Evolutionary conservation across 2,797 vertebrate genomes (phyloP).

Genomic region (Hyperoplus lanceolatus): DNA sequence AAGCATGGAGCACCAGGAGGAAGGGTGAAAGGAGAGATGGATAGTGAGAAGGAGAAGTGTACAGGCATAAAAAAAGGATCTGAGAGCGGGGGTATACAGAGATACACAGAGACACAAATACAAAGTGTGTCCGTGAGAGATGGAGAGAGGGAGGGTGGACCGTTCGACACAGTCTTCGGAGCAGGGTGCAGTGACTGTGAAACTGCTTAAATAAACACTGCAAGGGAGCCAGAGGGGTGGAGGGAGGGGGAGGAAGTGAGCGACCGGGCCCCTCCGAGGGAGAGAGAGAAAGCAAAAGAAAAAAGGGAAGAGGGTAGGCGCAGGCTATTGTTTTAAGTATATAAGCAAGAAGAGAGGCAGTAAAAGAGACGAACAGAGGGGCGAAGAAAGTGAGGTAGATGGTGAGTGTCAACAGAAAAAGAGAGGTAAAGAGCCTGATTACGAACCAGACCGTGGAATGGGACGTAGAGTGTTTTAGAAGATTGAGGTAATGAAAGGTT

Average conservation of each 20-base stretch:
- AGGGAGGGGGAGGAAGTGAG: slow-evolving; percentile 29
- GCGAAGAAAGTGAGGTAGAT: slow-evolving; percentile 44
- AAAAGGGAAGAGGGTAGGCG: slow-evolving; percentile 34
- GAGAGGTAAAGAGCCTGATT: slow-evolving; percentile 59
- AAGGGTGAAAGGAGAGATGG: slow-evolving; percentile 47
- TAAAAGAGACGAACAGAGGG: slow-evolving; percentile 14
- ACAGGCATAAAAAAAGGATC: slow-evolving; percentile 19
- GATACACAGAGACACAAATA: slow-evolving; percentile 50
- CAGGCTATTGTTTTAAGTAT: slow-evolving; percentile 34
- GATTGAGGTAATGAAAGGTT: slow-evolving; percentile 51
- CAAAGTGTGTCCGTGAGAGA: slow-evolving; percentile 50
- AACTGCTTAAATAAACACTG: slow-evolving; percentile 83
- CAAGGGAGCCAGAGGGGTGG: slow-evolving; percentile 56
- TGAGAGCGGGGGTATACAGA: slow-evolving; percentile 31
- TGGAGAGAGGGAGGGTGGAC: slow-evolving; percentile 43
- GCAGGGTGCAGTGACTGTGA: slow-evolving; percentile 79
- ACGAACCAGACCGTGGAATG: slow-evolving; percentile 49
- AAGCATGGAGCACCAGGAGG: slow-evolving; percentile 49
- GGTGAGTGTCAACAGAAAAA: slow-evolving; percentile 42
- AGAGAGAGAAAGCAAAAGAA: slow-evolving; percentile 44
- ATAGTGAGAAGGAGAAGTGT: slow-evolving; percentile 35
- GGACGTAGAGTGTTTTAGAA: slow-evolving; percentile 42
- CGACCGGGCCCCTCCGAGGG: slow-evolving; percentile 18
- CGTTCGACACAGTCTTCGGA: slow-evolving; percentile 57
- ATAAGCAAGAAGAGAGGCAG: slow-evolving; percentile 20